Evolutionary conservation across 2,797 vertebrate genomes (phyloP), one percentile per base, ranked within the genome.

Genomic region (Hirundo rustica): DNA sequence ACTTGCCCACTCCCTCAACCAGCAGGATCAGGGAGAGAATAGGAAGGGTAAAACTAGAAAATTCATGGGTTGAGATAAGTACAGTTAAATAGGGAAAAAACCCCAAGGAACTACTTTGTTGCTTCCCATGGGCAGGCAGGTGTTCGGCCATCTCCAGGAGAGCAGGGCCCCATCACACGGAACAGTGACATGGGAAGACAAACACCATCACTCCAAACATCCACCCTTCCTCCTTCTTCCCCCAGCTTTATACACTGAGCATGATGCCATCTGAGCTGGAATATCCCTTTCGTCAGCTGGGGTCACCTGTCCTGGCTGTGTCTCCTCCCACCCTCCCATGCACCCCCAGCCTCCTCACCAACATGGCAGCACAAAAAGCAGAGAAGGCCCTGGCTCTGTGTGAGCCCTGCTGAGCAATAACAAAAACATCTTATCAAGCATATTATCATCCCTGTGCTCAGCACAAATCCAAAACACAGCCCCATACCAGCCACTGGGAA

Each of bases 291-390:
- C 45, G 21, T 65, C 45, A 84, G 19, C 0, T 36, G 25, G 26
- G 30, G 26, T 53, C 40, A 60, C 22, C 58, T 42, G 30, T 42
- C 40, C 45, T 19, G 16, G 58, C 18, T 66, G 26, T 23, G 34
- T 32, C 26, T 36, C 21, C 58, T 83, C 26, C 15, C 45, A 40
- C 2, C 7, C 58, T 40, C 11, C n/a, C n/a, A 12, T 2, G 17
- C 25, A 45, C 6, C 7, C 12, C 45, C 45, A 58, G 14, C 6
- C 20, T 16, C 38, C 44, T 84, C 53, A 8, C 12, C 29, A 36
- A 22, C 0, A 0, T 7, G 45, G n/a, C 29, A 65, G 29, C 9
- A 19, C 0, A 0, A 40, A 40, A 32, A 66, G 45, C 26, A 84
- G 60, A 13, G 13, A 32, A 36, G 18, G 34, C n/a, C 17, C 53